phyloP scores from a whole-genome alignment of 2,888 invertebrate genomes.

The Pteria penguin region DNA sequence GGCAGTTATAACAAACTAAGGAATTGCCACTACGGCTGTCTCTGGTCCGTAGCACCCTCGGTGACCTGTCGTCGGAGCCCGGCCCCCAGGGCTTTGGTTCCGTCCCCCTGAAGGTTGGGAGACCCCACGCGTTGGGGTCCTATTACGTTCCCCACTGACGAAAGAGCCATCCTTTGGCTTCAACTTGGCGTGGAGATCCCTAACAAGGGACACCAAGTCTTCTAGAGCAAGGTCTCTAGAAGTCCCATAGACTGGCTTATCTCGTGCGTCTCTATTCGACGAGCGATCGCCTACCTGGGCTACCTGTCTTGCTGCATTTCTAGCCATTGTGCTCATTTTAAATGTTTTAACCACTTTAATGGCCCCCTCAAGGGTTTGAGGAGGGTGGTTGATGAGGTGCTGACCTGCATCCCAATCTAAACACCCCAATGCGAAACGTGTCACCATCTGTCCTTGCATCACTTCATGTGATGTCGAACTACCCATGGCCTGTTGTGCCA shows the following conservation, averaged over 20 bases:
- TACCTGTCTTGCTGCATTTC: background rate
- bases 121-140: too few relatives aligned
- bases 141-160: too few relatives aligned
- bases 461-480: background rate
- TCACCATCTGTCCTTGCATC: background rate
- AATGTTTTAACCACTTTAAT: background rate
- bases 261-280: background rate
- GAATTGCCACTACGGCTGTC: too few relatives aligned
- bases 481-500: background rate
- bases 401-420: background rate
- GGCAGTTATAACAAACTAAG: background rate
- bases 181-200: too few relatives aligned
- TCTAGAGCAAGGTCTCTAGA: too few relatives aligned
- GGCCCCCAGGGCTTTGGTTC: background rate
- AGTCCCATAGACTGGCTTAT: too few relatives aligned
- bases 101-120: background rate
- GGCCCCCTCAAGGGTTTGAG: background rate
- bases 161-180: too few relatives aligned
- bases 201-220: too few relatives aligned
- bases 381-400: background rate
- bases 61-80: background rate
- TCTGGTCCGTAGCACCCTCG: too few relatives aligned
- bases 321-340: background rate
- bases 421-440: background rate
- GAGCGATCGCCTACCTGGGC: background rate